Evolutionary conservation across 37 sponge, comb jelly and placozoan species (phyloP).

Genomic region (Oscarella lobularis): DNA sequence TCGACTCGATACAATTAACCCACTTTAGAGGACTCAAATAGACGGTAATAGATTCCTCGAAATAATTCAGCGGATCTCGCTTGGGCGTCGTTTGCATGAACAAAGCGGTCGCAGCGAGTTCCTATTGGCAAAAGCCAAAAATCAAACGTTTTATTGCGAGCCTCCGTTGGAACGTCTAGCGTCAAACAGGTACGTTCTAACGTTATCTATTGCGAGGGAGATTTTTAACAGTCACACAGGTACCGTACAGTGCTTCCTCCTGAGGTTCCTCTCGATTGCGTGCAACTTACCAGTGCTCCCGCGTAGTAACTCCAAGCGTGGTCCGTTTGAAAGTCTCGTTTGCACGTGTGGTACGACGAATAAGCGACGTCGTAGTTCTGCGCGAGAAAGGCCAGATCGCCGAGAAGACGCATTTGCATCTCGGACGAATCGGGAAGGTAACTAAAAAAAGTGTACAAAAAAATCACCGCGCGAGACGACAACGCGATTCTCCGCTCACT

Average conservation of each 20-base stretch:
- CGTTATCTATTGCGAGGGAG: too few relatives aligned
- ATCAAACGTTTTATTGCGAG: not conserved
- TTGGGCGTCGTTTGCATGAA: constrained; percentile 53
- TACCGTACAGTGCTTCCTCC: too few relatives aligned
- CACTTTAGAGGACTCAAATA: constrained; percentile 68
- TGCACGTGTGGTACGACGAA: constrained; percentile 63
- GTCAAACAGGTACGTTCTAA: too few relatives aligned
- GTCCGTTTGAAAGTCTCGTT: constrained; percentile 74
- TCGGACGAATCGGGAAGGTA: constrained; percentile 67
- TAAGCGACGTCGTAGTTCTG: constrained; percentile 86
- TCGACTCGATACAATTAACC: constrained; percentile 6
- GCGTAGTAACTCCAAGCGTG: constrained; percentile 76
- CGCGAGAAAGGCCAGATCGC: constrained; percentile 79
- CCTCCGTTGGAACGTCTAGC: not conserved
- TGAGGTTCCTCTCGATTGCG: not conserved
- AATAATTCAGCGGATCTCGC: constrained; percentile 54
- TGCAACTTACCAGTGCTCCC: constrained; percentile 58
- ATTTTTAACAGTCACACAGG: too few relatives aligned
- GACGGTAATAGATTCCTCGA: constrained; percentile 68
- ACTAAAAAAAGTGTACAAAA: constrained; percentile 22
- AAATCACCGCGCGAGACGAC: not conserved
- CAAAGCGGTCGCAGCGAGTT: constrained; percentile 76
- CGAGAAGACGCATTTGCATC: constrained; percentile 61
- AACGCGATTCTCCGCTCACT: too few relatives aligned
- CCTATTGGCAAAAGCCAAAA: constrained; percentile 26